These are phyloP conservation scores for Callorhinus ursinus DNA, from an alignment of 2,113 vertebrate species.

Conservation along the genomic window DNA sequence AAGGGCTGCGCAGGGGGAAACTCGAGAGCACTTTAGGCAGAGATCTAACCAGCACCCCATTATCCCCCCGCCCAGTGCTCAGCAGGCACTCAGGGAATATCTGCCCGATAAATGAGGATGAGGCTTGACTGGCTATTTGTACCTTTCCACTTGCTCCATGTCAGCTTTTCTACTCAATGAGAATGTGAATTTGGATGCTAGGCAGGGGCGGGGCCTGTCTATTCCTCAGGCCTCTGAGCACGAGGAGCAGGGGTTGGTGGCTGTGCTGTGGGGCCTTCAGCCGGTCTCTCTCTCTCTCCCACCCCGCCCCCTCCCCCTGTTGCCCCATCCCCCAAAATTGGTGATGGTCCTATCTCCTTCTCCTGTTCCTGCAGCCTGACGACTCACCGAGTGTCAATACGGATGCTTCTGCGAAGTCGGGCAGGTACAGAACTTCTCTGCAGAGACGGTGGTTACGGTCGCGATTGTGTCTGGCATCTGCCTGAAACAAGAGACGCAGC, in stretches of 20 bases:
- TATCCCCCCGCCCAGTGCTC: background rate
- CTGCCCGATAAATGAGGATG: fast-evolving
- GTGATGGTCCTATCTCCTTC: background rate
- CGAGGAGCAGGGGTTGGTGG: fast-evolving
- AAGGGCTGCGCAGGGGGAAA: fast-evolving
- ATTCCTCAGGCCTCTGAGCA: background rate
- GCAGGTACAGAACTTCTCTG: background rate
- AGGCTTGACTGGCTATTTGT: fast-evolving
- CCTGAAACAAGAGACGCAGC: fast-evolving
- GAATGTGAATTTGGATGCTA: background rate
- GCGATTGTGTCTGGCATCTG: fast-evolving
- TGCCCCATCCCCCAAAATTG: background rate
- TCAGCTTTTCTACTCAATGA: background rate
- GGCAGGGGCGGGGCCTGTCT: background rate
- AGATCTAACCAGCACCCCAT: fast-evolving
- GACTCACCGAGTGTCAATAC: background rate
- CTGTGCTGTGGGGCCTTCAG: fast-evolving
- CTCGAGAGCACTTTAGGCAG: fast-evolving
- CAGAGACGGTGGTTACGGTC: fast-evolving
- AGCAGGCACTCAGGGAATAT: fast-evolving
- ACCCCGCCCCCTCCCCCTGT: background rate
- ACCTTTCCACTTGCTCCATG: fast-evolving
- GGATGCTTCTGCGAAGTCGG: too few relatives aligned
- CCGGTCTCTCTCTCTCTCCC: background rate
- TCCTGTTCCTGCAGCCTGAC: background rate